Evolutionary conservation across 2,113 vertebrate genomes (phyloP).

Genomic region (Epinephelus fuscoguttatus): DNA sequence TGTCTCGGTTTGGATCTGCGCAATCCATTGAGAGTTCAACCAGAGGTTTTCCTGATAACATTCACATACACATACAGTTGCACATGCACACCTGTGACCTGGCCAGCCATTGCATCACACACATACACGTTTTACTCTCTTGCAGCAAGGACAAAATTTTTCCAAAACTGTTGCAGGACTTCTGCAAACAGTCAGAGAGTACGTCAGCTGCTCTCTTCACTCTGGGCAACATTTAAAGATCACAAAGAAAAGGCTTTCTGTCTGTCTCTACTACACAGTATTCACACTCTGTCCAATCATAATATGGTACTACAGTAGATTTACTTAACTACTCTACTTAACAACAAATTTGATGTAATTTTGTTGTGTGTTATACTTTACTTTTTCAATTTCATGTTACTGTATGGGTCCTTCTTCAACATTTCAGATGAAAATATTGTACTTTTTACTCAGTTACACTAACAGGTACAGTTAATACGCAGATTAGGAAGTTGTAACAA

Average conservation of each 20-base stretch:
- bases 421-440: neutral
- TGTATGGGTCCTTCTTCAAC: neutral
- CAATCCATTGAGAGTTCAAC: constrained; percentile 61
- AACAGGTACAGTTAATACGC: neutral
- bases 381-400: neutral
- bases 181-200: constrained; percentile 1
- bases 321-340: neutral
- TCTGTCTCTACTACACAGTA: neutral
- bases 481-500: neutral
- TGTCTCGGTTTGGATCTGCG: constrained; percentile 13
- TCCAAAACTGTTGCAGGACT: neutral
- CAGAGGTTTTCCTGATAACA: constrained; percentile 66
- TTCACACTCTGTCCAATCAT: neutral
- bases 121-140: neutral
- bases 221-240: neutral
- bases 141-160: neutral
- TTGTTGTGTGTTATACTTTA: neutral
- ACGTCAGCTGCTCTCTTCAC: neutral
- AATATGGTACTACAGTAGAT: neutral
- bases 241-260: neutral
- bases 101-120: neutral
- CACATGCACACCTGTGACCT: constrained; percentile 40
- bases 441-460: neutral
- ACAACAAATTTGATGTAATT: neutral
- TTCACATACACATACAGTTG: constrained; percentile 31